Percentiles rank a stretch among this genome's conserved stretches.
phyloP scores from a whole-genome alignment of 2,797 vertebrate species.

The Saxicola maurus region DNA sequence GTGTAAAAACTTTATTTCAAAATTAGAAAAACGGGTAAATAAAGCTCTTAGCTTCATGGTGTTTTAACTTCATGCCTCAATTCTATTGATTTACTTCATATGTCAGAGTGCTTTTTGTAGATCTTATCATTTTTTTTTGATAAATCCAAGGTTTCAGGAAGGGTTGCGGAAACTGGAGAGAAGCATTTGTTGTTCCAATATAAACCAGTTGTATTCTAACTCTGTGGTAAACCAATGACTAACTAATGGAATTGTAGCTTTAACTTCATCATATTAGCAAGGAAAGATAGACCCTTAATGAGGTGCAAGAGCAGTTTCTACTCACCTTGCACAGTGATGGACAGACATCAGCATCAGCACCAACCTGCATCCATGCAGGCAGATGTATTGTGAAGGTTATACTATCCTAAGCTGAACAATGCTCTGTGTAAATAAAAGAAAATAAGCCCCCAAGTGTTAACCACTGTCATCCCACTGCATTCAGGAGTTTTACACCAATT shows the following conservation, averaged over 20 bases:
- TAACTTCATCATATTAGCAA: neutral
- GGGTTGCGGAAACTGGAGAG: neutral
- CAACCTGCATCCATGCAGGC: neutral
- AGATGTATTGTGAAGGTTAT: neutral
- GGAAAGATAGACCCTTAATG: neutral
- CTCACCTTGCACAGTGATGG: neutral
- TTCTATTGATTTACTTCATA: neutral
- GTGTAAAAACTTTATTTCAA: neutral
- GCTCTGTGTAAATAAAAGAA: neutral
- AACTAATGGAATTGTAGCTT: neutral
- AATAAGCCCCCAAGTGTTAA: neutral
- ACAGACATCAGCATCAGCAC: neutral
- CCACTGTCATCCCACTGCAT: neutral
- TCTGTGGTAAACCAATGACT: neutral
- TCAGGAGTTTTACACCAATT: neutral
- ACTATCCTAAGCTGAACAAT: neutral
- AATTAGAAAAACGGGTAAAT: neutral
- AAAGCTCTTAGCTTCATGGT: neutral
- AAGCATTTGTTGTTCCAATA: neutral
- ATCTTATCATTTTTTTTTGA: neutral
- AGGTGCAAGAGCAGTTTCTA: neutral
- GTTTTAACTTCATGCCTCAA: neutral
- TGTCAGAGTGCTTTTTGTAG: neutral
- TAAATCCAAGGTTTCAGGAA: neutral
- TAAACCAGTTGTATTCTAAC: neutral